Base-by-base conservation (phyloP, 2,888 invertebrate species). In the Metopia argyrocephala region DNA sequence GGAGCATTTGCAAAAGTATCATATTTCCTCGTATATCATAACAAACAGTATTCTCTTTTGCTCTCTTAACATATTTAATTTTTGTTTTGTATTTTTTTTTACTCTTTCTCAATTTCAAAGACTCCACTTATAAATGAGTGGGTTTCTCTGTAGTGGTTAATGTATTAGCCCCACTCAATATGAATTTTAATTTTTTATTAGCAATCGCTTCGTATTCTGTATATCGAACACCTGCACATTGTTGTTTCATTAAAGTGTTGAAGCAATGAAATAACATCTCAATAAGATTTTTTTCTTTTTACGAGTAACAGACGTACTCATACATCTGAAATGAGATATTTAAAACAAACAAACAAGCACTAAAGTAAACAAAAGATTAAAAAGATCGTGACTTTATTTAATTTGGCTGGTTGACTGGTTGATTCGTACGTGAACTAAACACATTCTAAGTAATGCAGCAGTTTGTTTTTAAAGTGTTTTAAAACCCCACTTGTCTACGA, bases 151-250 rank as follows among this genome's bases (percentile, higher is more conserved):
- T 46, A 27, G 21, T 68, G 46, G 5, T 61, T 27, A 62, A 65
- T 52, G 64, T 69, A 74, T 79, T 78, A 75, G 59, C 74, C 64
- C 64, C 69, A 74, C 69, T 78, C 68, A 45, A 62, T 56, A 59
- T 62, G n/a, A 52, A 31, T 62, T 62, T 70, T 52, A 45, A 46
- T 46, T 28, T 45, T 21, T 46, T 52, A 38, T 54, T 62, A 25
- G 69, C 54, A 46, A 48, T 46, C 52, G 66, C n/a, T 38, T 69
- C 74, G 52, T 68, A 68, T 46, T 48, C 25, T 18, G 21, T 12
- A 12, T 20, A 65, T 28, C 64, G 75, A 80, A 80, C 80, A 80
- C 80, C 80, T 80, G 80, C 80, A 76, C 54, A 65, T 65, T 66
- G 54, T 25, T 73, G 38, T 75, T 31, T 23, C 56, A 54, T 66